Evolutionary conservation across 2,888 invertebrate species (phyloP), one percentile per base, ranked within the genome.

Genomic region (Protophormia terraenovae): DNA sequence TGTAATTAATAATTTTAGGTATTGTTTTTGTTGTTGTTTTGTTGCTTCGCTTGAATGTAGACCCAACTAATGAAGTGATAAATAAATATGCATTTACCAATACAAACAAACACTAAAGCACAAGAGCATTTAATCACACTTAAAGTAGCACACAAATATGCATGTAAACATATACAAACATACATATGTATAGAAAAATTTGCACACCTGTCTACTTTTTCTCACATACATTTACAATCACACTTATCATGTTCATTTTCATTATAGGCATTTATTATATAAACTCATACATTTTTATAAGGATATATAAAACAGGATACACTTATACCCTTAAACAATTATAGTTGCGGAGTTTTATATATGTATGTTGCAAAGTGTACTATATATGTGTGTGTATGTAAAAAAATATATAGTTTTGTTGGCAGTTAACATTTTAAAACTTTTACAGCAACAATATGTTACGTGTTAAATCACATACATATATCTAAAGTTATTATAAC

Each of bases 1-100:
- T 71, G 55, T 82, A 82, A 84, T 86, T 82, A 86, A 77, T 84
- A 84, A 84, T 73, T 83, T 84, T 35, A 12, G 75, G 38, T 32
- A 7, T 32, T 47, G 12, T 47, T 19, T 19, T 19, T 29, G 19
- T 62, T 24, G 32, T 47, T 58, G 35, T 5, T 27, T 41, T 53
- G 22, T 32, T 72, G 62, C 22, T 22, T 19, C n/a, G 19, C 10
- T 16, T 27, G 55, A n/a, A 41, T 75, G 67, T 58, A 32, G 35
- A 29, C 47, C 50, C 22, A 41, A 53, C 69, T 76, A 82, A 82
- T 82, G 55, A 82, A 76, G 82, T 79, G 79, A 73, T 80, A 75
- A 53, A 80, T 75, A 75, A 73, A 83, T 73, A 73, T 53, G 58
- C 53, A 72, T 53, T 66, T 50, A 38, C 76, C 75, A 38, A 38